phyloP scores from a whole-genome alignment of 2,797 vertebrate species.

The Pipistrellus nathusii region DNA sequence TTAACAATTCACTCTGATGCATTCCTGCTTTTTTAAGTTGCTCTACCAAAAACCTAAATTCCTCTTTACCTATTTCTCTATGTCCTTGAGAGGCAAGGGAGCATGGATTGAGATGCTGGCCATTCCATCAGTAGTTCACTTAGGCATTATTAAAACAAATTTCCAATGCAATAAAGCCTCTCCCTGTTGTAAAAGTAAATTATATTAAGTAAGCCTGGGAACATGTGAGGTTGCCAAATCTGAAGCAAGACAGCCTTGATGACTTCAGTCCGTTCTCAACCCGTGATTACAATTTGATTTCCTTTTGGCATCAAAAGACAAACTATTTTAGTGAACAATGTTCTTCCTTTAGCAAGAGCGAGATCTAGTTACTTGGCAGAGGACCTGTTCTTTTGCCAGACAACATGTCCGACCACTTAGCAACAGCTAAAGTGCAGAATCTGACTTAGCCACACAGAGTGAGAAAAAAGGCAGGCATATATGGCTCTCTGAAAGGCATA shows the following conservation, averaged over 20 bases:
- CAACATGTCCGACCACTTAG: slow-evolving; percentile 82
- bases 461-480: slow-evolving; percentile 79
- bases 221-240: slow-evolving; percentile 86
- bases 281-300: slow-evolving; percentile 92
- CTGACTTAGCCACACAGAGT: slow-evolving; percentile 79
- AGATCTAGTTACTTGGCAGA: slow-evolving; percentile 86
- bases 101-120: not conserved
- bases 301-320: slow-evolving; percentile 91
- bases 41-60: not conserved
- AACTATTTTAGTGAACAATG: slow-evolving; percentile 93
- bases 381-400: slow-evolving; percentile 83
- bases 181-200: slow-evolving; percentile 87
- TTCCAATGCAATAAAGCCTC: slow-evolving; percentile 85
- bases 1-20: not conserved
- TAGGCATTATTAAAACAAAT: slow-evolving; percentile 86
- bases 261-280: slow-evolving; percentile 93
- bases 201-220: slow-evolving; percentile 91
- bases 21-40: not conserved
- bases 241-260: slow-evolving; percentile 88
- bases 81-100: slow-evolving; percentile 12
- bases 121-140: slow-evolving; percentile 71
- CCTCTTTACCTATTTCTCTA: not conserved
- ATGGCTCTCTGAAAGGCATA: slow-evolving; percentile 74
- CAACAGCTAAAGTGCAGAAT: slow-evolving; percentile 75
- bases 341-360: slow-evolving; percentile 90